Evolutionary conservation across 2,113 vertebrate species (phyloP).

Genomic region (Dicerorhinus sumatrensis): DNA sequence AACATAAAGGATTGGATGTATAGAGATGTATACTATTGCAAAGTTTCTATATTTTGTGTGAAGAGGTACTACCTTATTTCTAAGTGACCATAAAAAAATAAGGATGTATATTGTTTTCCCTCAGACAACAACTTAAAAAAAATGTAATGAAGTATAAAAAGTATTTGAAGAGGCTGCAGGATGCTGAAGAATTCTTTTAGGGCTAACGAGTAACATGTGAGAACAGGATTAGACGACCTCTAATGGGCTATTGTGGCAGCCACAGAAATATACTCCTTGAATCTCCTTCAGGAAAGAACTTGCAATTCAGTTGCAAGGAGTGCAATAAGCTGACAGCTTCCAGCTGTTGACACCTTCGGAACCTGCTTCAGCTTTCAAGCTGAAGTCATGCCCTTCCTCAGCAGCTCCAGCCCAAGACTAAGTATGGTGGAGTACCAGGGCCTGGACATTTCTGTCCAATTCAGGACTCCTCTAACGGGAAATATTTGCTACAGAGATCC

Average conservation of each 20-base stretch:
- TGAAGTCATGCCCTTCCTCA: not conserved
- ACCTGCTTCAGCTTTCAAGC: not conserved
- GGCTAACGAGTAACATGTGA: not conserved
- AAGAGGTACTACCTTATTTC: not conserved
- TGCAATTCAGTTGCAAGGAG: not conserved
- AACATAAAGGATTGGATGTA: not conserved
- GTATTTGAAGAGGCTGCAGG: not conserved
- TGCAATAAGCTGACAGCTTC: not conserved
- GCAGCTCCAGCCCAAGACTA: not conserved
- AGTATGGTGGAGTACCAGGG: accelerated
- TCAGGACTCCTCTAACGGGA: too few relatives aligned
- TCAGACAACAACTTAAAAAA: not conserved
- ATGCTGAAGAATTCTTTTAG: not conserved
- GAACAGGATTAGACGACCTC: not conserved
- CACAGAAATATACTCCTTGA: accelerated
- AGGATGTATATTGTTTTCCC: not conserved
- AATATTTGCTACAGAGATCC: not conserved
- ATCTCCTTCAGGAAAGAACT: not conserved
- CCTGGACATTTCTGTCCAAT: not conserved
- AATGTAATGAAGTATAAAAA: not conserved
- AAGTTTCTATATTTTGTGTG: not conserved
- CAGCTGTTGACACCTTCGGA: not conserved
- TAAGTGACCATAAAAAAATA: not conserved
- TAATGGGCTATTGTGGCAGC: not conserved
- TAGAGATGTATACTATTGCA: not conserved